phyloP scores from a whole-genome alignment of 2,797 vertebrate species.

The Syngnathus acus region DNA sequence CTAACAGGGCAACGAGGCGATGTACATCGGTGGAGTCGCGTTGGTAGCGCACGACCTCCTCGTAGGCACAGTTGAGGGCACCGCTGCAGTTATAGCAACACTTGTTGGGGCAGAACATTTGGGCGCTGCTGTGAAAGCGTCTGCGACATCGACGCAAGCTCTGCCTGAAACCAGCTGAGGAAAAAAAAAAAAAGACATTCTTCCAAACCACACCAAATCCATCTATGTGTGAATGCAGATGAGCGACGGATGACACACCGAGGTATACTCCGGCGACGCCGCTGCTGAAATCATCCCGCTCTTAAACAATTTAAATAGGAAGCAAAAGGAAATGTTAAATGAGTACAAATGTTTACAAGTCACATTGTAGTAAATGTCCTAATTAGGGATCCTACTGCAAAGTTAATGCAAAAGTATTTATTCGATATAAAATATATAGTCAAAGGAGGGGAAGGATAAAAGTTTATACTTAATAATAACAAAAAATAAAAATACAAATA shows the following conservation, averaged over 20 bases:
- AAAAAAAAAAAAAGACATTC: not conserved
- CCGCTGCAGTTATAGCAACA: constrained; percentile 64
- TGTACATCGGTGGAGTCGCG: constrained; percentile 69
- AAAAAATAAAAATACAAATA: not conserved
- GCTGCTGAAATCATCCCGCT: constrained; percentile 81
- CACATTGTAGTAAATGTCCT: not conserved
- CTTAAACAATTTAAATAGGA: constrained; percentile 44
- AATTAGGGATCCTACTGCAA: not conserved
- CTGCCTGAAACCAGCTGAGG: constrained; percentile 82
- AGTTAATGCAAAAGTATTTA: not conserved
- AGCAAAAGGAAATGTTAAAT: not conserved
- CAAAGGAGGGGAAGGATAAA: not conserved
- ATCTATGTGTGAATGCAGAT: not conserved
- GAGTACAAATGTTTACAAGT: too few relatives aligned
- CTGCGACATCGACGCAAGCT: constrained; percentile 87
- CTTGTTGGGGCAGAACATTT: constrained; percentile 50
- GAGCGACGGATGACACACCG: constrained; percentile 38
- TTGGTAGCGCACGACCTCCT: constrained; percentile 89
- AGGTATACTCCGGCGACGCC: constrained; percentile 62
- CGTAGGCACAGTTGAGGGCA: constrained; percentile 70
- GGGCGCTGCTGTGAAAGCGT: constrained; percentile 55
- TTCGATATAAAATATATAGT: not conserved
- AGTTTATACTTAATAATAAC: not conserved
- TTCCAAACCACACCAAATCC: too few relatives aligned
- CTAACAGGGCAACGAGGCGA: constrained; percentile 81